Evolutionary conservation across 2,888 invertebrate species (phyloP).

Genomic region (Agrochola lota): DNA sequence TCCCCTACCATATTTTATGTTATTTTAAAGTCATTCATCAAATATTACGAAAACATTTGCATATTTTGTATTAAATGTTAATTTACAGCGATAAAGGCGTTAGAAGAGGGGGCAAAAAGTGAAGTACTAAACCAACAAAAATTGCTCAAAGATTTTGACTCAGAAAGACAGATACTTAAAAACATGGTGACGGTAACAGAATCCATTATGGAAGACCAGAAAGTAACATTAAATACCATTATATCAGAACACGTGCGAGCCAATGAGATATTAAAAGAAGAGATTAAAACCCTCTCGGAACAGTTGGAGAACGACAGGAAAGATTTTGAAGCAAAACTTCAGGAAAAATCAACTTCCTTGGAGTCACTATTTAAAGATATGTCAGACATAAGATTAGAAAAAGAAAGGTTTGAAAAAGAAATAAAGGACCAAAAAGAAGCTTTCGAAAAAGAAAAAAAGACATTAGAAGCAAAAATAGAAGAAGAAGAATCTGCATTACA

Average conservation of each 20-base stretch:
- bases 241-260: slow-evolving; percentile 73
- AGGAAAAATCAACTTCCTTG: slow-evolving; percentile 68
- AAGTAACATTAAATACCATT: slow-evolving; percentile 71
- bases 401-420: slow-evolving; percentile 59
- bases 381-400: slow-evolving; percentile 60
- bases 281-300: slow-evolving; percentile 68
- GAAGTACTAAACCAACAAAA: slow-evolving; percentile 77
- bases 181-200: slow-evolving; percentile 83
- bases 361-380: slow-evolving; percentile 67
- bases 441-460: slow-evolving; percentile 34
- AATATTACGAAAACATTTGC: neutral
- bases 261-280: slow-evolving; percentile 70
- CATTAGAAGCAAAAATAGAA: slow-evolving; percentile 27
- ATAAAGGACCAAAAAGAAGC: slow-evolving; percentile 58
- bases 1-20: too few relatives aligned
- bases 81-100: slow-evolving; percentile 73
- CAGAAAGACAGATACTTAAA: slow-evolving; percentile 78
- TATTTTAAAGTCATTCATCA: slow-evolving; percentile 4
- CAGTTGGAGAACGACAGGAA: slow-evolving; percentile 61
- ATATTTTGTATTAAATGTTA: slow-evolving; percentile 7
- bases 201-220: slow-evolving; percentile 83
- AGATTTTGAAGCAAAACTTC: slow-evolving; percentile 63
- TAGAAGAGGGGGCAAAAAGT: slow-evolving; percentile 76
- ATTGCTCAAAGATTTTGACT: slow-evolving; percentile 79
- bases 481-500: slow-evolving; percentile 40